These are phyloP conservation scores for Lerema accius DNA, from an alignment of 1,140 invertebrate genomes.

Conservation along the genomic window DNA sequence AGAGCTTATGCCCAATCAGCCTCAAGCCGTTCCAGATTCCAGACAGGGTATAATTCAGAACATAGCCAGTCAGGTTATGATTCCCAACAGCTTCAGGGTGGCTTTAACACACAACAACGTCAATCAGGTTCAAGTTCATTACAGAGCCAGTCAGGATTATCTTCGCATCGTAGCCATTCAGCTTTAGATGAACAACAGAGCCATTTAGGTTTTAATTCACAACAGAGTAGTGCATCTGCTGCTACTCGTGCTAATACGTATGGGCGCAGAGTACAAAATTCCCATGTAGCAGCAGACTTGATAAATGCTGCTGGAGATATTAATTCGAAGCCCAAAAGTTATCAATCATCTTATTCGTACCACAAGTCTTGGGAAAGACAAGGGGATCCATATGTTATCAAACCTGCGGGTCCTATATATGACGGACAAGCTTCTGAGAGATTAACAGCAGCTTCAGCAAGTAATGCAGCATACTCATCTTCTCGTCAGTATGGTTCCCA, in stretches of 20 bases:
- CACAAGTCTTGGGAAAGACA: constrained; percentile 81
- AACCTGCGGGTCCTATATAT: constrained; percentile 49
- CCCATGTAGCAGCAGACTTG: constrained; percentile 39
- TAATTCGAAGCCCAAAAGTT: constrained; percentile 70
- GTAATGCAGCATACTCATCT: constrained; percentile 45
- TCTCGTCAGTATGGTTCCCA: constrained; percentile 55
- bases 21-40: constrained; percentile 37
- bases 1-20: constrained; percentile 37
- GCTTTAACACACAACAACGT: constrained; percentile 38
- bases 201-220: constrained; percentile 36
- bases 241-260: constrained; percentile 38
- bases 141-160: constrained; percentile 5
- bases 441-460: constrained; percentile 49
- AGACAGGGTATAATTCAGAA: constrained; percentile 29
- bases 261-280: constrained; percentile 21
- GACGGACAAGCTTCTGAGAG: constrained; percentile 51
- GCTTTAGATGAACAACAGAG: constrained; percentile 37
- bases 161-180: constrained; percentile 13
- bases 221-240: constrained; percentile 34
- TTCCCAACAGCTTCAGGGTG: not conserved
- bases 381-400: constrained; percentile 78
- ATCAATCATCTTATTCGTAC: constrained; percentile 80
- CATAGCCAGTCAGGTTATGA: not conserved
- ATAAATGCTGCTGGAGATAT: constrained; percentile 47
- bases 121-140: constrained; percentile 10